Evolutionary conservation across 2,888 invertebrate genomes (phyloP), one percentile per base, ranked within the genome.

Genomic region (Stenolophus ochropezus): DNA sequence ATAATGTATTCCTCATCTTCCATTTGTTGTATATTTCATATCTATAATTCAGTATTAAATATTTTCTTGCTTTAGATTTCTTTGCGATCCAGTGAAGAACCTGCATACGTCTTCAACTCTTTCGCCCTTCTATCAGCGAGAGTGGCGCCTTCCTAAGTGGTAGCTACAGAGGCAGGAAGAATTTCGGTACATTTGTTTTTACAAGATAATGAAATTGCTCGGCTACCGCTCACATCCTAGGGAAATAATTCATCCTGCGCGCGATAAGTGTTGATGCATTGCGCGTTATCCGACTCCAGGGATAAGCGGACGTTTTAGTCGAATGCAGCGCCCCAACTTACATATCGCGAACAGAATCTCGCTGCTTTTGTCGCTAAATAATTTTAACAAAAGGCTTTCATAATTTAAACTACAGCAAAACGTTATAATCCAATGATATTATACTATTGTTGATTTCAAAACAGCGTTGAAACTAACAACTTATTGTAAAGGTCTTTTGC

Each of bases 181-280:
- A 61, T 78, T 69, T 51, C 69, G 65, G 49, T 69, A 78, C 65
- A 78, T 69, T 78, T 69, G 69, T 69, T 78, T 78, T 78, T 78
- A 78, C 61, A 78, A 78, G 78, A 78, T 78, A 78, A 78, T 78
- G 65, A 78, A 78, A 78, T 78, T 69, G 69, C 69, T 18, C 61
- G 23, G 18, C n/a, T 25, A 21, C 21, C 77, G 23, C 58, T 61
- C 77, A 61, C 76, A 76, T 76, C 76, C 61, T 16, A 61, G 69
- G n/a, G 42, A 69, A 51, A 69, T 69, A 51, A 78, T 78, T 78
- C 76, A 71, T 75, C 85, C 84, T 81, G 82, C 69, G 79, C 33
- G 84, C 84, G 86, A 86, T 86, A 86, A 86, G 85, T 86, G 86
- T 85, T 86, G 86, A 86, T 86, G 85, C 85, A 86, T 85, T 84